These are phyloP conservation scores for Parotocinclus haroldoi DNA, from an alignment of 2,797 vertebrate species.

Conservation along the genomic window DNA sequence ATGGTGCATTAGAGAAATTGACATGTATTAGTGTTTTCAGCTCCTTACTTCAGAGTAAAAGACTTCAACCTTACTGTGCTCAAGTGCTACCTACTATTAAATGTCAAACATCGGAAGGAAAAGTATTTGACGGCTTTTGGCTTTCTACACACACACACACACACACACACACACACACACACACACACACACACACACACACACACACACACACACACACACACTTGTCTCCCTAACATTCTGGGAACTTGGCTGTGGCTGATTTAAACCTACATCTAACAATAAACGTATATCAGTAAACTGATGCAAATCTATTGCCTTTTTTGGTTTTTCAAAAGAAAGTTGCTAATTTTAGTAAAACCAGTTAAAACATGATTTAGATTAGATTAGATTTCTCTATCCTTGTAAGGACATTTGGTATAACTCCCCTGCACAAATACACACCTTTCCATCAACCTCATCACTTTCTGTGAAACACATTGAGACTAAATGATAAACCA, in stretches of 20 bases:
- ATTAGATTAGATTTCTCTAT: too few species aligned
- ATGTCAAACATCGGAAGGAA: conserved; percentile 46
- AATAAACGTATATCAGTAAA: too few species aligned
- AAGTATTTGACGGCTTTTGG: conserved; percentile 26
- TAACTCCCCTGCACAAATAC: too few species aligned
- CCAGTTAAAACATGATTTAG: too few species aligned
- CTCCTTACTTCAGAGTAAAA: conserved; percentile 24
- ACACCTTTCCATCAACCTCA: conserved; percentile 46
- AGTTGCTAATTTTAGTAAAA: too few species aligned
- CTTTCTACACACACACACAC: conserved; percentile 25
- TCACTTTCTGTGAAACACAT: conserved; percentile 46
- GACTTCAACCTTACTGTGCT: conserved; percentile 41
- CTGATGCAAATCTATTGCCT: too few species aligned
- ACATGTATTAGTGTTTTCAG: conserved; percentile 17
- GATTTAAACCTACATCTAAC: too few species aligned
- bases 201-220: conserved; percentile 12
- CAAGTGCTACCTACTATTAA: conserved; percentile 39
- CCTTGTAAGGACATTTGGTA: too few species aligned
- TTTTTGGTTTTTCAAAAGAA: too few species aligned
- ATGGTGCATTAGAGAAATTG: conserved; percentile 7
- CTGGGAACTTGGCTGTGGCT: too few species aligned
- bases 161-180: conserved; percentile 26
- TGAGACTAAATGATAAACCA: conserved; percentile 36
- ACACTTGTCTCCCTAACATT: too few species aligned
- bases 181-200: conserved; percentile 12